Percentiles rank a stretch among this genome's conserved stretches.
These are phyloP conservation scores for Calameuta idolon DNA, from an alignment of 2,888 invertebrate species.

Conservation along the genomic window DNA sequence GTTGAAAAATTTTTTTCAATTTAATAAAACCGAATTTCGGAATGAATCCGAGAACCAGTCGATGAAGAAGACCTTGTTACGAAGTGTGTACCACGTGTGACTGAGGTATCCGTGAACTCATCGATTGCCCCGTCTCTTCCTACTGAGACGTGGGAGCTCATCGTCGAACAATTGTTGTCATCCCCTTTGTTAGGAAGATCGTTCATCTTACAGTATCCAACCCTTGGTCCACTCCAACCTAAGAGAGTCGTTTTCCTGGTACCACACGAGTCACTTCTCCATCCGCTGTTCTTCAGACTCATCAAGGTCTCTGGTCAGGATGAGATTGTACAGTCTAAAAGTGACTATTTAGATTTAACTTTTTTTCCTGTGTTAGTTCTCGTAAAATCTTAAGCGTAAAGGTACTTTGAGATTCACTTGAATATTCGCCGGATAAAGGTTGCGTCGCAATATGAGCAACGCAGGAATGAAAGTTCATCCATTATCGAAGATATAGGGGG, in stretches of 20 bases:
- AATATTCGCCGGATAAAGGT: not conserved
- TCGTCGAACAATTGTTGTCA: not conserved
- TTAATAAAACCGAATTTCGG: not conserved
- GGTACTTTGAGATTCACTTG: not conserved
- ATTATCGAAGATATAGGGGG: slow-evolving; percentile 43
- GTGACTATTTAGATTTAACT: not conserved
- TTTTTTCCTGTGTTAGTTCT: not conserved
- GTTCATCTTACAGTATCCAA: not conserved
- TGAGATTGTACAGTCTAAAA: not conserved
- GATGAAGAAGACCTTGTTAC: not conserved
- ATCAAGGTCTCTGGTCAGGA: not conserved
- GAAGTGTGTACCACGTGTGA: not conserved
- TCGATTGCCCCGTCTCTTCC: not conserved
- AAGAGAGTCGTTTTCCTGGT: not conserved
- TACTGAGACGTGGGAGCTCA: not conserved
- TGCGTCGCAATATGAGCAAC: not conserved
- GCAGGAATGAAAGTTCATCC: slow-evolving; percentile 35
- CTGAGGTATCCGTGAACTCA: not conserved
- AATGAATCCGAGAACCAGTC: not conserved
- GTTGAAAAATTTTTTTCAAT: not conserved
- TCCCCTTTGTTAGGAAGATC: not conserved
- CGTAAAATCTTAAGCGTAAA: not conserved
- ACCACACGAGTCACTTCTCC: not conserved
- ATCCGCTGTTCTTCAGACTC: not conserved
- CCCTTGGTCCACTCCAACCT: not conserved